Evolutionary conservation across 2,797 vertebrate species (phyloP).

Genomic region (Acipenser ruthenus): DNA sequence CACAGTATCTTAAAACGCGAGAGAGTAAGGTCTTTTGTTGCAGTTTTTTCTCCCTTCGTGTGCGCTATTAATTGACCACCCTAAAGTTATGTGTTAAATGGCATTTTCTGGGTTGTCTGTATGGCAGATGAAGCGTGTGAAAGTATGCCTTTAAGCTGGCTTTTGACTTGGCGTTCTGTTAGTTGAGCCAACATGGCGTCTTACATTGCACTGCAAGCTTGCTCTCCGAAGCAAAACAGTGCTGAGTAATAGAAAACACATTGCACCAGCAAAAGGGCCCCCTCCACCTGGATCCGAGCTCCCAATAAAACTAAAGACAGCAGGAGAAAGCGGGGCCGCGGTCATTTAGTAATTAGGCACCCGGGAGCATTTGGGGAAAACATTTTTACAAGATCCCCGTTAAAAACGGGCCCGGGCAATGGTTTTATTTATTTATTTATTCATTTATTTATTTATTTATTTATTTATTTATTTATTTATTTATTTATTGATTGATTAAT

Average conservation of each 20-base stretch:
- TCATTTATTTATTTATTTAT: too few relatives aligned
- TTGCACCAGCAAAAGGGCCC: conserved; percentile 38
- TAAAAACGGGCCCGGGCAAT: background rate
- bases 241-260: conserved; percentile 56
- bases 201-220: conserved; percentile 40
- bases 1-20: background rate
- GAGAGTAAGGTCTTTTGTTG: conserved; percentile 21
- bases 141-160: conserved; percentile 45
- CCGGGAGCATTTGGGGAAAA: conserved; percentile 13
- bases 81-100: conserved; percentile 30
- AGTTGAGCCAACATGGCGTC: conserved; percentile 64
- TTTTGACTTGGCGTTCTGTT: conserved; percentile 49
- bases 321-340: conserved; percentile 18
- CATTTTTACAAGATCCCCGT: background rate
- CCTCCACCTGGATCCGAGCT: conserved; percentile 31
- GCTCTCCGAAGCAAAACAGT: conserved; percentile 43
- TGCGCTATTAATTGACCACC: conserved; percentile 22
- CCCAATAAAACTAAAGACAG: conserved; percentile 36
- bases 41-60: conserved; percentile 4
- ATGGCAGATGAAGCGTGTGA: conserved; percentile 48
- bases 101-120: conserved; percentile 33
- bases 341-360: conserved; percentile 24
- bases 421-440: too few relatives aligned
- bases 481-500: too few relatives aligned
- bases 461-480: too few relatives aligned